A percentile compares a stretch with the other conserved stretches of the same genome.
These are phyloP conservation scores for Dexiosoma caninum DNA, from an alignment of 2,888 invertebrate genomes.

Conservation along the genomic window DNA sequence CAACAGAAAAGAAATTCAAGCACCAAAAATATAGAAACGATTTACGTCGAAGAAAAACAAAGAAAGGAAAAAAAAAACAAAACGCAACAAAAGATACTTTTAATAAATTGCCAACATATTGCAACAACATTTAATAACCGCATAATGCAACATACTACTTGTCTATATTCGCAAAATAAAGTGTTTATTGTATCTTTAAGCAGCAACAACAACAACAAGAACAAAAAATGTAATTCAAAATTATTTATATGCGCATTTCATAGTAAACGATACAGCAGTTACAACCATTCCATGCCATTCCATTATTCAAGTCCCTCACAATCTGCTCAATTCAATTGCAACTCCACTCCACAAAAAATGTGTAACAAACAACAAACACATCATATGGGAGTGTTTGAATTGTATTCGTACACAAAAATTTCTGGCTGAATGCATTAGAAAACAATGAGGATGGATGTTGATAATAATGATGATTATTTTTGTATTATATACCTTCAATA, in stretches of 20 bases:
- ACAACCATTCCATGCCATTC: slow-evolving; percentile 2
- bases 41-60: slow-evolving; percentile 59
- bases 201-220: neutral
- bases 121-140: slow-evolving; percentile 59
- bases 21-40: slow-evolving; percentile 60
- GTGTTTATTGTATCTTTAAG: slow-evolving; percentile 44
- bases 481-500: slow-evolving; percentile 39
- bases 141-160: slow-evolving; percentile 47
- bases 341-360: slow-evolving; percentile 51
- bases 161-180: slow-evolving; percentile 15
- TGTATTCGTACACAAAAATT: slow-evolving; percentile 51
- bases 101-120: slow-evolving; percentile 64
- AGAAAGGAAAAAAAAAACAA: neutral
- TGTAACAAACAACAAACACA: slow-evolving; percentile 59
- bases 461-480: slow-evolving; percentile 51
- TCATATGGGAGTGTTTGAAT: slow-evolving; percentile 61
- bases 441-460: slow-evolving; percentile 58
- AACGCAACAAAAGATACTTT: slow-evolving; percentile 33
- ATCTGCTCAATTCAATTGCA: slow-evolving; percentile 19
- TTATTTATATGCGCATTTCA: slow-evolving; percentile 2
- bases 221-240: slow-evolving; percentile 22
- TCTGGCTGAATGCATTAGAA: slow-evolving; percentile 73
- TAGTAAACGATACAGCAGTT: slow-evolving; percentile 10
- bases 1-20: slow-evolving; percentile 24
- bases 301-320: slow-evolving; percentile 16